Evolutionary conservation across 2,888 invertebrate species (phyloP), one percentile per base, ranked within the genome.

Genomic region (Latrodectus elegans): DNA sequence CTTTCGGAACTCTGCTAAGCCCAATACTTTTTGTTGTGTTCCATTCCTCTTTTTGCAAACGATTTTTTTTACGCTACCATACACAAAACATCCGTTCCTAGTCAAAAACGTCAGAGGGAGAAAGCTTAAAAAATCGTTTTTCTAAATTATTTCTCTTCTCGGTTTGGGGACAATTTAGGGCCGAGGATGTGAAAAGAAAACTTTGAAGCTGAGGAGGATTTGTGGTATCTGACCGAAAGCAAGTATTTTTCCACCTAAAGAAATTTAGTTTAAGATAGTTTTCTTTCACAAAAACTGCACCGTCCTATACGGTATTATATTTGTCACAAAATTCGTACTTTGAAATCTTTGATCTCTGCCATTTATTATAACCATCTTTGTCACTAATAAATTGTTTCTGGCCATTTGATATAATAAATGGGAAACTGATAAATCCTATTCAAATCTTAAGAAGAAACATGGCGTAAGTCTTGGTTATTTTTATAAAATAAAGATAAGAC

Each of bases 11-110:
- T 64, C 38, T 64, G 51, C 75, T 76, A 65, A 49, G 26, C 75
- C 55, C 38, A 75, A 55, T 60, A 75, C 22, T 60, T 60, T 60
- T 60, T 60, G 60, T 60, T 60, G n/a, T n/a, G 60, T 60, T 60
- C 60, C 60, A 55, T n/a, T 38, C 75, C 11, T 74, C 74, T 55
- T 74, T 72, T 74, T 74, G 74, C 74, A 55, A 55, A 74, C 74
- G 17, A 26, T 74, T 74, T 64, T 49, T 68, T 17, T 76, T 17
- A 51, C 17, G 11, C 73, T 73, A 10, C 49, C 53, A 53, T 53
- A 68, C 67, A 65, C 67, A 65, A 81, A 81, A 81, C 73, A 81
- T 81, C 73, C 81, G 81, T 26, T 81, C 52, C 15, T 52, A 81
- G 65, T 81, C 73, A 74, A 26, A 26, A 74, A 81, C 72, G 73